Base-by-base conservation (phyloP, 2,888 invertebrate genomes). In the Catonia carolina region DNA sequence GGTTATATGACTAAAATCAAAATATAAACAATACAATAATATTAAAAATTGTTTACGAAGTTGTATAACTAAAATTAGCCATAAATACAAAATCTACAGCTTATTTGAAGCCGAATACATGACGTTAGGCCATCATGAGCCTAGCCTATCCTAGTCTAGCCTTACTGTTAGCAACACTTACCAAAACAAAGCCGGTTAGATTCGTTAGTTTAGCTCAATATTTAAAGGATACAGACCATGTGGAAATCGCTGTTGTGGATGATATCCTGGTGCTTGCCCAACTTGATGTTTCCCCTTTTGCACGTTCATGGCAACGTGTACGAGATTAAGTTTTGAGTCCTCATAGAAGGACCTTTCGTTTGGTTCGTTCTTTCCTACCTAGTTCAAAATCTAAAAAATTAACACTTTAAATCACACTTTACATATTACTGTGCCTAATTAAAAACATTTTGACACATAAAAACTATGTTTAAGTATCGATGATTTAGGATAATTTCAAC, bases 271-370 rank as follows among this genome's bases (percentile, higher is more conserved):
- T 27, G 27, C 27, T 27, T 4, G 27, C 27, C 27, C 27, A 8
- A 22, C 52, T 53, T 63, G 63, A 58, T 64, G 63, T 64, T 63
- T 62, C 52, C 63, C 64, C 61, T 65, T 65, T 61, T 60, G 63
- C 62, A 64, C 62, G 65, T 63, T 65, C 64, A 65, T 64, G 61
- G 64, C 65, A 65, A 64, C 64, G 64, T 65, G 64, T 64, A 61
- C 61, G 58, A 58, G 57, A 58, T 57, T 62, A 59, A 54, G 62
- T 61, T 63, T 64, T 60, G 62, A 63, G 63, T 63, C 65, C 64
- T 65, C 65, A 65, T 65, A 65, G 62, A 63, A 53, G 64, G 64
- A 62, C 63, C 60, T 59, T 64, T 61, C 59, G 60, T 62, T 61
- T 55, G 27, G 14, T 22, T 45, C 45, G 22, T 45, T 45, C 22